Percentiles rank a stretch among this genome's conserved stretches.
phyloP scores from a whole-genome alignment of 2,888 invertebrate genomes.

The Clanis bilineata region DNA sequence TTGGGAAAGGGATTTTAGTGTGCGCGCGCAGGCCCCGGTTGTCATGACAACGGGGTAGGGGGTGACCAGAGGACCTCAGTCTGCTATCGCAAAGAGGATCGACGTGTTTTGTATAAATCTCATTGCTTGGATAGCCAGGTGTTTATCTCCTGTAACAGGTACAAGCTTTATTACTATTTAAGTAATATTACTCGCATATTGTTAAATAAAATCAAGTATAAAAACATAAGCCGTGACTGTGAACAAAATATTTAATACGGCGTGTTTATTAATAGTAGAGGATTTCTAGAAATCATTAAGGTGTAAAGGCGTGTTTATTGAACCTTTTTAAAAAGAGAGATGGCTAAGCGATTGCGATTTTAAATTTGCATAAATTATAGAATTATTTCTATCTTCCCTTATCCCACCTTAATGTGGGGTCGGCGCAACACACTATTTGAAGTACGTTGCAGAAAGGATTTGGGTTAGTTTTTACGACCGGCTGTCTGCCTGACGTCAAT shows the following conservation, averaged over 20 bases:
- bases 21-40: slow-evolving; percentile 71
- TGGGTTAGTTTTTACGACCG: too few relatives aligned
- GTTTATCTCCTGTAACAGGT: not conserved
- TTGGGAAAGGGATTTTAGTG: not conserved
- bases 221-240: not conserved
- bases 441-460: too few relatives aligned
- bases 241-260: not conserved
- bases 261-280: too few relatives aligned
- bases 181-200: not conserved
- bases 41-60: slow-evolving; percentile 53
- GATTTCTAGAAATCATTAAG: not conserved
- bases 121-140: not conserved
- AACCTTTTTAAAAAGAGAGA: too few relatives aligned
- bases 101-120: slow-evolving; percentile 25
- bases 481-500: too few relatives aligned
- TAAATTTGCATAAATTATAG: too few relatives aligned
- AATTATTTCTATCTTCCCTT: too few relatives aligned
- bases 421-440: too few relatives aligned
- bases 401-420: too few relatives aligned
- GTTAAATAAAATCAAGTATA: too few relatives aligned
- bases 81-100: slow-evolving; percentile 23
- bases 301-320: too few relatives aligned
- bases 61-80: slow-evolving; percentile 22
- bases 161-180: not conserved
- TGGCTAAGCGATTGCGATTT: too few relatives aligned